Conservation (phyloP, 2,888 invertebrate genomes). For the Andricus quercusramuli region DNA sequence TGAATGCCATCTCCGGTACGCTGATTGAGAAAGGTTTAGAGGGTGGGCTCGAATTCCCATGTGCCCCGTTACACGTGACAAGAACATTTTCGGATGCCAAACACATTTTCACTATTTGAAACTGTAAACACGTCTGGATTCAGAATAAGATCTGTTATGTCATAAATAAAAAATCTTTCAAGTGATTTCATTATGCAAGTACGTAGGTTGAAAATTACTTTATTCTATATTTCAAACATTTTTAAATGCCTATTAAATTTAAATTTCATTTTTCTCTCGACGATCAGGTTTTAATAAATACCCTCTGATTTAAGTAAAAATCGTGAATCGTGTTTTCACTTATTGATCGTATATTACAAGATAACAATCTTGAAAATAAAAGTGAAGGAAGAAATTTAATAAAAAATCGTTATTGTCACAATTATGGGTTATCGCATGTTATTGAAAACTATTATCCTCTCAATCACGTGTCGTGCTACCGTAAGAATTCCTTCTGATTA, state of each 20-base stretch:
- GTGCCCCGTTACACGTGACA: conserved; percentile 49
- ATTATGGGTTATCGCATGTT: neutral
- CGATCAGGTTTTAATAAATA: neutral
- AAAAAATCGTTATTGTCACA: neutral
- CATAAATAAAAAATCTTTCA: neutral
- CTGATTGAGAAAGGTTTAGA: conserved; percentile 21
- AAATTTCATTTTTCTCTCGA: neutral
- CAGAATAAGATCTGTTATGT: no score
- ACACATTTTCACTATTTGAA: neutral
- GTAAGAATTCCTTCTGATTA: conserved; percentile 17
- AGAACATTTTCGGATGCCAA: conserved; percentile 56
- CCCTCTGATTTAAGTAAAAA: neutral
- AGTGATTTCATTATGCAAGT: neutral
- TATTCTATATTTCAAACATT: neutral
- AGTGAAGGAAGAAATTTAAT: neutral
- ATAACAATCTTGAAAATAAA: neutral
- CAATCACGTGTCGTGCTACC: conserved; percentile 9
- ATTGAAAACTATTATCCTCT: conserved; percentile 22
- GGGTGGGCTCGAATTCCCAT: conserved; percentile 48
- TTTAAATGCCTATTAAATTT: neutral
- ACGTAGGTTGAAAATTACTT: neutral
- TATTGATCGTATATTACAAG: neutral
- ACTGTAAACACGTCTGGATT: neutral
- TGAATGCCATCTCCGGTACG: conserved; percentile 54
- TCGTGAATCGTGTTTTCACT: neutral